These are phyloP conservation scores for Proales similis DNA, from an alignment of 1,140 invertebrate genomes.

Conservation along the genomic window DNA sequence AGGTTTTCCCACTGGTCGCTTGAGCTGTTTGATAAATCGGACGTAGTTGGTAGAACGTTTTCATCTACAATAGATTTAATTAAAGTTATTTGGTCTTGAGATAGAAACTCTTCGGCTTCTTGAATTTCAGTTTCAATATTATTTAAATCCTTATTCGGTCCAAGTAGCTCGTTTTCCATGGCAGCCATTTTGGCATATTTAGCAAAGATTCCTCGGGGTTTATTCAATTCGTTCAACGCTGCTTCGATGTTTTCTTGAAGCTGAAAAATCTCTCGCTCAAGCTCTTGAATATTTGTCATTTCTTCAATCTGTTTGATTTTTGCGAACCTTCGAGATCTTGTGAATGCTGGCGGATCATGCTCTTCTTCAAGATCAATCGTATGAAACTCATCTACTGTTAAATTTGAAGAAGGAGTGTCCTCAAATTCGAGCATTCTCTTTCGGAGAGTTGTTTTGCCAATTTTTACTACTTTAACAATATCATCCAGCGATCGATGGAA, in stretches of 20 bases:
- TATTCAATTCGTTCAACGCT: constrained; percentile 22
- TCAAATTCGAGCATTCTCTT: constrained; percentile 79
- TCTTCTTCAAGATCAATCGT: constrained; percentile 90
- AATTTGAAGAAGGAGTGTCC: constrained; percentile 76
- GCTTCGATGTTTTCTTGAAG: constrained; percentile 34
- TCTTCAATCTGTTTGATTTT: constrained; percentile 49
- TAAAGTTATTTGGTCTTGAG: constrained; percentile 26
- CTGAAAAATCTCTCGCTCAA: constrained; percentile 17
- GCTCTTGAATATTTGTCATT: constrained; percentile 14
- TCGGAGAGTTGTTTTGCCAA: constrained; percentile 48
- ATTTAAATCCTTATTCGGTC: constrained; percentile 27
- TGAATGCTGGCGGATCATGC: constrained; percentile 71
- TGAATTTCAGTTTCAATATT: constrained; percentile 16
- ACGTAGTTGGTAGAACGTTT: not conserved
- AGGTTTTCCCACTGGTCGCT: constrained; percentile 18
- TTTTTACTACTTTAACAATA: constrained; percentile 88
- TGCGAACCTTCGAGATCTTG: constrained; percentile 53
- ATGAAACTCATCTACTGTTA: constrained; percentile 95
- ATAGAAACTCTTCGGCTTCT: constrained; percentile 34
- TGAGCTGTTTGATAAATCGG: too few species aligned
- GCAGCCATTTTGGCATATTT: constrained; percentile 23
- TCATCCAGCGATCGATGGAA: constrained; percentile 78
- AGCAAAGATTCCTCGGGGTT: constrained; percentile 27
- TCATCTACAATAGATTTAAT: constrained; percentile 14
- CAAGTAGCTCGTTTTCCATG: constrained; percentile 21